Evolutionary conservation across 2,113 vertebrate species (phyloP).

Genomic region (Sardina pilchardus): DNA sequence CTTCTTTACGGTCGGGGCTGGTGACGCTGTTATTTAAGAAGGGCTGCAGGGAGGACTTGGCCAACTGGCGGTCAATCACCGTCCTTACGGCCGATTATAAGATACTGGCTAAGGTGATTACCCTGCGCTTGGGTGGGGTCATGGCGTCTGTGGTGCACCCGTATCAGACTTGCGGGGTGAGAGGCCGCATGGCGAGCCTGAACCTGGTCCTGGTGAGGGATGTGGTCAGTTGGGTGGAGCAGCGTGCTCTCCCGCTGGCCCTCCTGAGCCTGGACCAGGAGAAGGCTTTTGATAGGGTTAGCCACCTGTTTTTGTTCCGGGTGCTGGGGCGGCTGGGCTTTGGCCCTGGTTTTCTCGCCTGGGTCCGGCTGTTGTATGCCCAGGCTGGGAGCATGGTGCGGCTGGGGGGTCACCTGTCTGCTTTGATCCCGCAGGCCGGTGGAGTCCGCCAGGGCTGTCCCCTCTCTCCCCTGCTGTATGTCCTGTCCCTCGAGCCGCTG

Average conservation of each 20-base stretch:
- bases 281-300: slow-evolving; percentile 33
- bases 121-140: background rate
- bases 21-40: slow-evolving; percentile 24
- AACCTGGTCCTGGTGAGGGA: slow-evolving; percentile 21
- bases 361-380: slow-evolving; percentile 21
- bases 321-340: background rate
- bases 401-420: no score
- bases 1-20: background rate
- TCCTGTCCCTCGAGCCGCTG: background rate
- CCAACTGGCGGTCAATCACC: slow-evolving; percentile 31
- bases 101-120: slow-evolving; percentile 12
- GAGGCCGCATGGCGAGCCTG: no score
- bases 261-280: slow-evolving; percentile 37
- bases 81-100: slow-evolving; percentile 22
- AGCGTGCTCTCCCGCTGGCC: background rate
- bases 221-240: background rate
- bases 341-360: background rate
- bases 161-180: background rate
- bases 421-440: no score
- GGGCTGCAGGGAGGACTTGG: slow-evolving; percentile 16
- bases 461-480: slow-evolving; percentile 23
- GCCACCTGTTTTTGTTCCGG: background rate
- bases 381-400: no score
- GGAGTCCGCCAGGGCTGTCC: slow-evolving; percentile 25
- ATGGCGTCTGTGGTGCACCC: background rate